These are phyloP conservation scores for Chroicocephalus ridibundus DNA, from an alignment of 2,113 vertebrate genomes.

Conservation along the genomic window DNA sequence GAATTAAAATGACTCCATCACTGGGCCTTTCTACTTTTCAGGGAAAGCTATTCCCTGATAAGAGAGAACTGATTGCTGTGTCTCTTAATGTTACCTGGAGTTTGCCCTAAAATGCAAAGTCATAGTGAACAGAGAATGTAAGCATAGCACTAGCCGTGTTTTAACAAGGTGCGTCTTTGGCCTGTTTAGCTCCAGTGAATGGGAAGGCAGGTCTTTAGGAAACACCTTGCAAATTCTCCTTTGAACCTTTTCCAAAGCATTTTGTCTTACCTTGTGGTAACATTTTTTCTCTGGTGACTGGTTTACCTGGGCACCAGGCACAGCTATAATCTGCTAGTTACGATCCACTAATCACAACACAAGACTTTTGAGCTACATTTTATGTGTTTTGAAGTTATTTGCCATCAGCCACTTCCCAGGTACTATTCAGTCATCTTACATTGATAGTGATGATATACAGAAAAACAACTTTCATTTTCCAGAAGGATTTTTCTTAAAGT, in stretches of 20 bases:
- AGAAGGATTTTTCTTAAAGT: not conserved
- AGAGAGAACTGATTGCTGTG: not conserved
- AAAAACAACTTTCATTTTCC: not conserved
- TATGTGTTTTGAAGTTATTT: not conserved
- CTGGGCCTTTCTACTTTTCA: not conserved
- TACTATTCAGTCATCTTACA: not conserved
- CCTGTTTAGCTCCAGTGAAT: not conserved
- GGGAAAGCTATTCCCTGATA: not conserved
- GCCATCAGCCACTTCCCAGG: not conserved
- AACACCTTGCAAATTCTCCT: not conserved
- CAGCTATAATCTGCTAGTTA: not conserved
- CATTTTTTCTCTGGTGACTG: not conserved
- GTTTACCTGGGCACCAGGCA: not conserved
- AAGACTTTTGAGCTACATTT: not conserved
- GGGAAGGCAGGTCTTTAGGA: not conserved
- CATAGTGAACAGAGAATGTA: not conserved
- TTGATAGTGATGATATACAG: not conserved
- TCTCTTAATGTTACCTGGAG: not conserved
- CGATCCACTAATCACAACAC: not conserved
- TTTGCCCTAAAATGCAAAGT: not conserved
- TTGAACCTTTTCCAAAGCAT: not conserved
- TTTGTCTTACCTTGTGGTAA: not conserved
- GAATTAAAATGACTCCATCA: not conserved
- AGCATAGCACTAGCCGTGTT: not conserved
- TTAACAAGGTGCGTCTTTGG: not conserved